Conservation (phyloP, 2,888 invertebrate genomes). For the Tricholauxania praeusta region DNA sequence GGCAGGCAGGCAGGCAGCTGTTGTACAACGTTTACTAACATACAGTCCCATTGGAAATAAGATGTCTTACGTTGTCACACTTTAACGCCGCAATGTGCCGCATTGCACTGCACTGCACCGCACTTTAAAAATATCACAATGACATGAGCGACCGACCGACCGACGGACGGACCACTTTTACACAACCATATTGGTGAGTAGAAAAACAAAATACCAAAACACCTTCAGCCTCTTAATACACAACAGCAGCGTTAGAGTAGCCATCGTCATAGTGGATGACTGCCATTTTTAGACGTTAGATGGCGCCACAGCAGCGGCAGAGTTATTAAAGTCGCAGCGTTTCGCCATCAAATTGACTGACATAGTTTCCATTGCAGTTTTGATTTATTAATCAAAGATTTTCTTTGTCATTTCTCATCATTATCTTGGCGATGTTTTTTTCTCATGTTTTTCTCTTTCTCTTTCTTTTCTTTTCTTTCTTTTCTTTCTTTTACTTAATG, state of each 20-base stretch:
- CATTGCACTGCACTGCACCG: too few relatives aligned
- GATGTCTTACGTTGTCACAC: constrained; percentile 53
- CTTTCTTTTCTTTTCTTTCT: constrained; percentile 19
- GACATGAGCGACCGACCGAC: not conserved
- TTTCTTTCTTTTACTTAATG: not conserved
- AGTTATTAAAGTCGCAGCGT: constrained; percentile 25
- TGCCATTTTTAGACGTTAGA: constrained; percentile 33
- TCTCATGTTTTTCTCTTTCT: constrained; percentile 26
- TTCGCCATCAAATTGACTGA: not conserved
- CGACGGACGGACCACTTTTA: not conserved
- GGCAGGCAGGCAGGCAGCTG: not conserved
- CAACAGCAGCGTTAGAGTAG: not conserved
- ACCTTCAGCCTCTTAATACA: too few relatives aligned
- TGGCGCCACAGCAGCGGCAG: constrained; percentile 55
- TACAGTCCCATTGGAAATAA: constrained; percentile 57
- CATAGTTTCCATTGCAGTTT: constrained; percentile 25
- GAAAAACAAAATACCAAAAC: too few relatives aligned
- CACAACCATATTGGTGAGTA: not conserved
- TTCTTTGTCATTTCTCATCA: constrained; percentile 31
- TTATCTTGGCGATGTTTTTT: constrained; percentile 30
- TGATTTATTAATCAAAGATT: constrained; percentile 15
- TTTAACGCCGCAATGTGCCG: constrained; percentile 42
- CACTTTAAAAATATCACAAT: not conserved
- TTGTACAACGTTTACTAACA: not conserved
- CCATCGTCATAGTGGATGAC: not conserved